Conservation (phyloP, 2,888 invertebrate genomes). For the Cremastinae sp. region DNA sequence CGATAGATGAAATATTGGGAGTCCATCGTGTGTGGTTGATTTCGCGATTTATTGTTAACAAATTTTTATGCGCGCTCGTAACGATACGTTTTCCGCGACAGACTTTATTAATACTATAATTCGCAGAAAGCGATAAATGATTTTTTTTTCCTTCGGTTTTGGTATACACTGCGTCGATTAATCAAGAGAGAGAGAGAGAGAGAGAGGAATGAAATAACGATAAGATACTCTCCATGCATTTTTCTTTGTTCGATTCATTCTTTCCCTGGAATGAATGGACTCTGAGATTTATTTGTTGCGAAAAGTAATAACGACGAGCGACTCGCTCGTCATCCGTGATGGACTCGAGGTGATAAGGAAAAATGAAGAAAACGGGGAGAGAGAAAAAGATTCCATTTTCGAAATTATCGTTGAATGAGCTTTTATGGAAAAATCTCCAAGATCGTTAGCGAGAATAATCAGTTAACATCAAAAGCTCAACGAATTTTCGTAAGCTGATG, state of each 20-base stretch:
- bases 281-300: constrained; percentile 65
- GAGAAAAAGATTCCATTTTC: constrained; percentile 18
- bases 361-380: neutral
- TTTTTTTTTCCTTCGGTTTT: constrained; percentile 33
- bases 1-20: constrained; percentile 28
- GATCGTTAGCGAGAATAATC: constrained; percentile 49
- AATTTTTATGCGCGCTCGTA: neutral
- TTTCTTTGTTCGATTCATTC: constrained; percentile 22
- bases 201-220: constrained; percentile 63
- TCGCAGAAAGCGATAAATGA: constrained; percentile 19
- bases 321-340: neutral
- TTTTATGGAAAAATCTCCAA: constrained; percentile 3
- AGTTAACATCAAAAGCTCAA: constrained; percentile 56
- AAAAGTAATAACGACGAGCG: constrained; percentile 37
- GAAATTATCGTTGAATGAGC: constrained; percentile 28
- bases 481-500: constrained; percentile 17
- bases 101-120: constrained; percentile 45
- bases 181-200: constrained; percentile 7
- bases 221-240: constrained; percentile 32
- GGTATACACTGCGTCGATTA: constrained; percentile 24
- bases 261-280: constrained; percentile 68
- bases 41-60: constrained; percentile 25
- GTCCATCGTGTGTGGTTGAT: neutral
- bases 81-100: constrained; percentile 15
- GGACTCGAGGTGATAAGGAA: neutral